Evolutionary conservation across 2,113 vertebrate genomes (phyloP).

Genomic region (Oncorhynchus tshawytscha): DNA sequence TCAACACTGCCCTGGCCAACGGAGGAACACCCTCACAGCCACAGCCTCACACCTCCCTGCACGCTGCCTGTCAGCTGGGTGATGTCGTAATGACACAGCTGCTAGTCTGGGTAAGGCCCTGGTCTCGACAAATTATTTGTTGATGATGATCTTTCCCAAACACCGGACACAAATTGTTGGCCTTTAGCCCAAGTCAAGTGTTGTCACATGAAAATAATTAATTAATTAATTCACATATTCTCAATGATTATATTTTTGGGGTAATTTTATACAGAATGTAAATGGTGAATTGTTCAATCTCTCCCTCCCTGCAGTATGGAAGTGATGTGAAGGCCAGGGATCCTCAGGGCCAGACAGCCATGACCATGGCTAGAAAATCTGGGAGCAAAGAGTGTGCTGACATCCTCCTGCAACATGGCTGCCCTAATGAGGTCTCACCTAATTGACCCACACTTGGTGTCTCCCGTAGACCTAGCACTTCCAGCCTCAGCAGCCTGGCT

Average conservation of each 20-base stretch:
- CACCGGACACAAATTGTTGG: too few species aligned
- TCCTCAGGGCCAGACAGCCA: conserved; percentile 79
- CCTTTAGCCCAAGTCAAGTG: too few species aligned
- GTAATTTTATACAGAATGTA: background rate
- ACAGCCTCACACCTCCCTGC: conserved; percentile 79
- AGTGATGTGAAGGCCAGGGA: conserved; percentile 84
- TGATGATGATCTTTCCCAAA: background rate
- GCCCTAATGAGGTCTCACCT: conserved; percentile 78
- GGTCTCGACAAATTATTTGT: background rate
- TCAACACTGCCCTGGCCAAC: conserved; percentile 69
- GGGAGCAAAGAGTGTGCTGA: conserved; percentile 87
- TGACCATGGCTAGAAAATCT: conserved; percentile 80
- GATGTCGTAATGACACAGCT: conserved; percentile 95
- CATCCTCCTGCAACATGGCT: conserved; percentile 88
- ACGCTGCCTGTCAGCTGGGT: conserved; percentile 86
- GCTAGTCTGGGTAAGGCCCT: conserved; percentile 85
- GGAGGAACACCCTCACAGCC: conserved; percentile 56
- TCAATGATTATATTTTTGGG: background rate
- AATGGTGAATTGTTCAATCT: background rate
- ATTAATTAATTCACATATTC: too few species aligned
- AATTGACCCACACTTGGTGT: conserved; percentile 77
- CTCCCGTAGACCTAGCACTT: conserved; percentile 84
- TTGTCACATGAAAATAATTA: too few species aligned
- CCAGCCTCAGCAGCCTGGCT: conserved; percentile 86
- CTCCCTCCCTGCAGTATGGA: conserved; percentile 75